Base-by-base conservation (phyloP, 2,113 vertebrate genomes). In the Chloropsis hardwickii region DNA sequence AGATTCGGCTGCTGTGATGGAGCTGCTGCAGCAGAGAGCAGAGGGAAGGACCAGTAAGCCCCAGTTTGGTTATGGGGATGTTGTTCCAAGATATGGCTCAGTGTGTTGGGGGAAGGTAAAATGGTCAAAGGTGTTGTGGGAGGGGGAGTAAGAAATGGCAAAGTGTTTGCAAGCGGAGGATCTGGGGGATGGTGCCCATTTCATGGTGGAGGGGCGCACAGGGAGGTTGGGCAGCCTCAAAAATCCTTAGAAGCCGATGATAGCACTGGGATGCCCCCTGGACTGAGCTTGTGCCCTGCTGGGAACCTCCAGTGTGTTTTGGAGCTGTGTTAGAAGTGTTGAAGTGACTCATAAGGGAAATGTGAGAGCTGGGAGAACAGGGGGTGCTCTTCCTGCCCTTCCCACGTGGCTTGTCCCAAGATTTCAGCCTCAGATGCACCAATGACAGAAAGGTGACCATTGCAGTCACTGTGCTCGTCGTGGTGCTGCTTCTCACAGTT, bases 1-100 rank as follows among this genome's bases (percentile, higher is more conserved):
- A 53, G 64, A 48, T 11, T n/a, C 4, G 0, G 0, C 28, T 12
- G 6, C 39, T 23, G 9, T 2, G 5, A 64, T 4, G 82, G 62
- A 35, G 24, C 29, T 21, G 7, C 27, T 35, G 2, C 66, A 44
- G 31, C 45, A 7, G 28, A 27, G 62, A 39, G 31, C 0, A 0
- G 40, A 58, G 20, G 35, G 56, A 74, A 58, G 73, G 31, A 60
- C 35, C 16, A 31, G 92, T 81, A 76, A 93, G 86, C n/a, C 21
- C 50, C 3, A 6, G 37, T 28, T 58, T 39, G 20, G 11, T 51
- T 58, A 17, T 23, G 23, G 12, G 60, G 11, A 23, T 1, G 2
- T 58, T 33, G 22, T 48, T 47, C 20, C 1, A 11, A 51, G n/a
- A 21, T 0, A 4, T 18, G 37, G 8, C 11, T 69, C 27, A 56